Evolutionary conservation across 2,797 vertebrate genomes (phyloP), one percentile per base, ranked within the genome.

Genomic region (Pangasius djambal): DNA sequence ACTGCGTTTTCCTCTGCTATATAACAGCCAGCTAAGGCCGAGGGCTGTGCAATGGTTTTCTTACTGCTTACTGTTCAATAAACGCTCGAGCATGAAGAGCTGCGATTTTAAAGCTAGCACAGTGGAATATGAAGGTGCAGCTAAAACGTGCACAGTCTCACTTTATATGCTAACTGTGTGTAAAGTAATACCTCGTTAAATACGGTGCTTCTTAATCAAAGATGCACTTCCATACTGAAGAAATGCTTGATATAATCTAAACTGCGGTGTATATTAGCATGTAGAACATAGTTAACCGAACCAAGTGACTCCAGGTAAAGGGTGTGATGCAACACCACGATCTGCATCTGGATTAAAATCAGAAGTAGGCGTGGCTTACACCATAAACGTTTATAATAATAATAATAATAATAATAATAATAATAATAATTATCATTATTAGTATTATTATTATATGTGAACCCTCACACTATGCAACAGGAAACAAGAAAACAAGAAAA

Each of bases 61-160:
- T 85, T 85, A 59, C 37, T 63, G 70, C 57, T 78, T 86, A 63
- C 65, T 85, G 50, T 88, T 90, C 67, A 86, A 90, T 89, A 88
- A 89, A 88, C 34, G 61, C 86, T 83, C 34, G 72, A 55, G 75
- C 83, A 83, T 74, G 85, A 69, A 44, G 52, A 74, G 83, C 37
- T 67, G 28, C 16, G 70, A 69, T 75, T 72, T 83, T 87, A 83
- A 87, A 81, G 55, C 22, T 28, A 34, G 52, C 16, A 48, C 50
- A 50, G 44, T 61, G 50, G 67, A 77, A 74, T 74, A 88, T 85
- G 18, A 86, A 87, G 87, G 34, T 40, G n/a, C 20, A 65, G 85
- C 25, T 55, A 78, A 67, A 44, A 74, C 2, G 10, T 50, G 50
- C n/a, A 57, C 57, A 81, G 87, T 67, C 59, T 67, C 20, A 34